Percentiles rank a stretch among this genome's conserved stretches.
These are phyloP conservation scores for Leucoraja ocellata DNA, from an alignment of 2,797 vertebrate genomes.

Conservation along the genomic window DNA sequence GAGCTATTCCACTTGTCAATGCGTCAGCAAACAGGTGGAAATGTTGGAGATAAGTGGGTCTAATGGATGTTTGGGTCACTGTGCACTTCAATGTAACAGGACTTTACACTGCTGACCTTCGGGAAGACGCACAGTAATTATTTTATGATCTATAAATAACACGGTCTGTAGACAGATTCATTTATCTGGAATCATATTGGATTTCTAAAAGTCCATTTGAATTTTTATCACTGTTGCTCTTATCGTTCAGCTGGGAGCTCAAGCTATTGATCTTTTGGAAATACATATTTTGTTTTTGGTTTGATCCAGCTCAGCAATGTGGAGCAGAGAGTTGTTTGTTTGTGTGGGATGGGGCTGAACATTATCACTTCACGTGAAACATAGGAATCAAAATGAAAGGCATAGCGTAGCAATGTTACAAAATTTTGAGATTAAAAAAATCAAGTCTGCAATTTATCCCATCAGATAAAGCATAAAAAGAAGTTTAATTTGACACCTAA, in stretches of 20 bases:
- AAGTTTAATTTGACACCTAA: too few relatives aligned
- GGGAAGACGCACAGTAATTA: neutral
- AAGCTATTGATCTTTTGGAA: neutral
- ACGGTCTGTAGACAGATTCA: neutral
- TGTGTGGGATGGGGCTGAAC: neutral
- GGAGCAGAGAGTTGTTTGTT: neutral
- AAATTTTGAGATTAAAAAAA: too few relatives aligned
- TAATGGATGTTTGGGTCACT: neutral
- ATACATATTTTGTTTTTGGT: slow-evolving; percentile 26
- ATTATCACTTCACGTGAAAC: neutral
- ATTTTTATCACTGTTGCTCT: neutral
- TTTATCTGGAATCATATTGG: slow-evolving; percentile 13
- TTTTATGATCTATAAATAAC: slow-evolving; percentile 12
- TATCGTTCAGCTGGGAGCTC: neutral
- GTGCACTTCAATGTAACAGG: neutral
- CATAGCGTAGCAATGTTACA: too few relatives aligned
- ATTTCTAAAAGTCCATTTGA: neutral
- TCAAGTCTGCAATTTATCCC: too few relatives aligned
- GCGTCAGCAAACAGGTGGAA: too few relatives aligned
- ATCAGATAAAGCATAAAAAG: too few relatives aligned
- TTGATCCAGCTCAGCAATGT: too few relatives aligned
- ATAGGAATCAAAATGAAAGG: neutral
- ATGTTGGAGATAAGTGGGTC: neutral
- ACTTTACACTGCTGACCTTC: neutral
- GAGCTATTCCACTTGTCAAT: too few relatives aligned